Conservation (phyloP, 53 echinoderm and acorn worm species). For the Echinarachnius parma region DNA sequence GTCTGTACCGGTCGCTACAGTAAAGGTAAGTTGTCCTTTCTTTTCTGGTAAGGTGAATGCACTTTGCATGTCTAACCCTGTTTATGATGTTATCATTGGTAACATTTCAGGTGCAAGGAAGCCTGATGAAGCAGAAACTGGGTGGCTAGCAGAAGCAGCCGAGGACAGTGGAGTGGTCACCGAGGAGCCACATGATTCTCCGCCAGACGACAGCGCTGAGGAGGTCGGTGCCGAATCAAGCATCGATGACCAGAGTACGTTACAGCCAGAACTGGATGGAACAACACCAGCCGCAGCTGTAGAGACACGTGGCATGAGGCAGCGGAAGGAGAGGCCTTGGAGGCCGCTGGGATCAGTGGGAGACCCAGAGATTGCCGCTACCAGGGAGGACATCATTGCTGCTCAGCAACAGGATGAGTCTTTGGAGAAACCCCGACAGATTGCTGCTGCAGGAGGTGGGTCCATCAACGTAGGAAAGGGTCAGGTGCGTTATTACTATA, state of each 20-base stretch:
- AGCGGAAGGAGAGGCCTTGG: slow-evolving; percentile 11
- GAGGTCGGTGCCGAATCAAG: too few species aligned
- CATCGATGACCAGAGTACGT: not conserved
- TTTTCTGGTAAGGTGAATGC: slow-evolving; percentile 36
- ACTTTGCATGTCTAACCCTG: slow-evolving; percentile 20
- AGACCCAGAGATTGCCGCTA: not conserved
- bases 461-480: too few species aligned
- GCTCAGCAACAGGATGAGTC: slow-evolving; percentile 29
- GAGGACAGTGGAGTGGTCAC: not conserved
- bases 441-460: too few species aligned
- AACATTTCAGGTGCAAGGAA: slow-evolving; percentile 24
- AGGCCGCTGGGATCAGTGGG: slow-evolving; percentile 11
- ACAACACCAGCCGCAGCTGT: slow-evolving; percentile 9
- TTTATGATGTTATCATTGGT: slow-evolving; percentile 30
- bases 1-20: too few species aligned
- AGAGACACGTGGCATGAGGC: slow-evolving; percentile 37
- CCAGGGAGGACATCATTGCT: slow-evolving; percentile 12
- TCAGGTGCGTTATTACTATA: too few species aligned
- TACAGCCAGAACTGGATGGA: not conserved
- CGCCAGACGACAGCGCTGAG: too few species aligned
- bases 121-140: not conserved
- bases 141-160: not conserved
- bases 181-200: too few species aligned
- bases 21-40: too few species aligned
- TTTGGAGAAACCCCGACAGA: too few species aligned